Evolutionary conservation across 2,888 invertebrate species (phyloP), one percentile per base, ranked within the genome.

Genomic region (Prenolepis imparis): DNA sequence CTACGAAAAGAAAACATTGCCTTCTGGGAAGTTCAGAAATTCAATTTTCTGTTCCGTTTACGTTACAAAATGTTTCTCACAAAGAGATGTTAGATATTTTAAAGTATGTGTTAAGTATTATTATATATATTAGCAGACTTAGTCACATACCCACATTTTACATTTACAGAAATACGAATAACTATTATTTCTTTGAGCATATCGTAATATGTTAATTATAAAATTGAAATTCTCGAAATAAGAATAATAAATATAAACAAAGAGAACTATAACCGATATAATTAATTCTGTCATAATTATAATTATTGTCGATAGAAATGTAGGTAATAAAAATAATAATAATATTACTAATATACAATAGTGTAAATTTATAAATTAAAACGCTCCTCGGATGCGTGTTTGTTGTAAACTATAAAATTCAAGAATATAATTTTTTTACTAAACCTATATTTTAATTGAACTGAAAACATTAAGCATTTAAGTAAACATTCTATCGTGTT

Each of bases 21-120:
- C 44, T 80, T 44, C 32, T 28, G 59, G 59, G 24, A 59, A 78
- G 32, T 21, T 78, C 32, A 44, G 36, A 67, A 68, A 80, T 59
- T 80, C 70, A 80, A 80, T 80, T 80, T 80, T 80, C 48, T 80
- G 57, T 68, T 8, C 68, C 78, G 70, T 80, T 80, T 70, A 80
- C 78, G 57, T 68, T 70, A 80, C 59, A 44, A 80, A 80, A 70
- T 44, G 48, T 70, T 61, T 78, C 70, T 77, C 55, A n/a, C n/a
- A 67, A 67, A 67, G 55, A 44, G 24, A 78, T 68, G 57, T 36
- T 70, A n/a, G 21, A 2, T 61, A 44, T 67, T 77, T 77, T 55
- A n/a, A 77, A n/a, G 18, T 77, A 66, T 55, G 15, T 63, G 18
- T 18, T 44, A 48, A 9, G n/a, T 44, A 64, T 66, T 36, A 63